phyloP scores from a whole-genome alignment of 2,113 vertebrate species.

The Psilopogon haemacephalus region DNA sequence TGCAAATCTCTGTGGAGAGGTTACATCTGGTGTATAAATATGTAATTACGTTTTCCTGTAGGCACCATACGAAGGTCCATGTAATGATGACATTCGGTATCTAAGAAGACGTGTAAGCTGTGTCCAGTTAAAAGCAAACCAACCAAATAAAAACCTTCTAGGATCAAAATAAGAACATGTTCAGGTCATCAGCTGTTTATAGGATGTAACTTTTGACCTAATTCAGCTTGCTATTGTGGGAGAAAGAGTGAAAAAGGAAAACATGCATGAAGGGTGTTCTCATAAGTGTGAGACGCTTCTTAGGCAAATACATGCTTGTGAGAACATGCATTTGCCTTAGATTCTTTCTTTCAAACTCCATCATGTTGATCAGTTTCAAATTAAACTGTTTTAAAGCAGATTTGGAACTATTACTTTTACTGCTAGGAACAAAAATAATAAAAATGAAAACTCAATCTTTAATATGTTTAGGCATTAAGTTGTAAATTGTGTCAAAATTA shows the following conservation, averaged over 20 bases:
- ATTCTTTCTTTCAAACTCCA: not conserved
- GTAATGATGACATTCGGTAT: not conserved
- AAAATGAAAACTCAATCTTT: accelerated
- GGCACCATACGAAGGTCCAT: not conserved
- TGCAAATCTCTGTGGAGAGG: slow-evolving; percentile 53
- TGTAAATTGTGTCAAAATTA: not conserved
- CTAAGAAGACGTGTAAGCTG: not conserved
- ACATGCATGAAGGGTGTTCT: not conserved
- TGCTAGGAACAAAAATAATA: not conserved
- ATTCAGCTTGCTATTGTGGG: not conserved
- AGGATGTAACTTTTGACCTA: not conserved
- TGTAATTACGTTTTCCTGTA: slow-evolving; percentile 36
- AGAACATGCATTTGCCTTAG: not conserved
- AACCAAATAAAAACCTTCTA: not conserved
- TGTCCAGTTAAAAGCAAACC: not conserved
- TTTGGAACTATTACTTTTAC: not conserved
- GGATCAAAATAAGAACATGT: not conserved
- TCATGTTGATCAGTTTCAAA: not conserved
- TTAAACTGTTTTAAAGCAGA: not conserved
- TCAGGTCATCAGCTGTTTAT: not conserved
- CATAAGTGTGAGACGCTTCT: not conserved
- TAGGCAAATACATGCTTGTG: not conserved
- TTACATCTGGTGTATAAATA: slow-evolving; percentile 65
- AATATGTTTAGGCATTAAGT: not conserved
- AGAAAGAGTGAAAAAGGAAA: not conserved